Evolutionary conservation across 2,888 invertebrate genomes (phyloP), one percentile per base, ranked within the genome.

Genomic region (Drosophila testacea): DNA sequence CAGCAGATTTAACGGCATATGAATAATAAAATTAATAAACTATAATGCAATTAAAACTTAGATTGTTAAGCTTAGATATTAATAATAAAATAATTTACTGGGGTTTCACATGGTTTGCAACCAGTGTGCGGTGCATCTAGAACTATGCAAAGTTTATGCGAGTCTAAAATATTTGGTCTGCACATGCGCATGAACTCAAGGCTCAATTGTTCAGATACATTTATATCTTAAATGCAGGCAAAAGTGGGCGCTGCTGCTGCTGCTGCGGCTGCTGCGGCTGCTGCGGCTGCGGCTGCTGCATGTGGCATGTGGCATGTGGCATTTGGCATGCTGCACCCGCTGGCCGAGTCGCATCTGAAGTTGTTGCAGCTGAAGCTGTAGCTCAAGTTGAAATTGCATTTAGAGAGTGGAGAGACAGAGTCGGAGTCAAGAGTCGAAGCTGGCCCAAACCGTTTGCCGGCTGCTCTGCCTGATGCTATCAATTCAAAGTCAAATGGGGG

Each of bases 401-500:
- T 60, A 41, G 66, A 13, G 48, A 46, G 50, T 46, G 11, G 11
- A 13, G 34, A 56, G 63, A 1, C 30, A 54, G 27, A 42, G 34
- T 30, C 36, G 16, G 39, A 56, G 72, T 54, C 30, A 7, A 47
- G 46, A 56, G 30, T 42, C 39, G 27, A n/a, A 57, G 64, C 32
- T 13, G 56, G 30, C 32, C 42, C 39, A 36, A 70, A 60, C 78
- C 67, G 55, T 52, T 63, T 54, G 69, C 64, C 57, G 64, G 56
- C 69, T 73, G 60, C 42, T 48, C 42, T 75, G 79, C 71, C 80
- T 63, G 89, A 90, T 90, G 89, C 89, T 90, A 90, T 90, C 90
- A 89, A 90, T 90, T 90, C 89, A 85, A 87, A 90, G 90, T 90
- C 88, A 90, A 90, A 90, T 90, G 90, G 91, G 85, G 88, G 89